phyloP scores from a whole-genome alignment of 2,797 vertebrate species.

The Pseudomugil tenellus region DNA sequence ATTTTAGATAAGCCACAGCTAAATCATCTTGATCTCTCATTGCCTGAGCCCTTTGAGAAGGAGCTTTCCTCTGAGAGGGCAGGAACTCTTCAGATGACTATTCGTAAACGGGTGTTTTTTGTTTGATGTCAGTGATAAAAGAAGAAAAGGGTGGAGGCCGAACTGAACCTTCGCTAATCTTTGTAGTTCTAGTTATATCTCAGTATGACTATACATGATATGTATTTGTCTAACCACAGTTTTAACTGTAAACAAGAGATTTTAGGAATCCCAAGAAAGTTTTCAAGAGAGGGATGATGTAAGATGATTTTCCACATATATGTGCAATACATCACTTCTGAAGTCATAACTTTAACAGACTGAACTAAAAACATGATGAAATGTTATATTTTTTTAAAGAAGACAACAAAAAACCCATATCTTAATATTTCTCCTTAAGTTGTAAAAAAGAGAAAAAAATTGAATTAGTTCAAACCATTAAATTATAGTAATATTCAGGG shows the following conservation, averaged over 20 bases:
- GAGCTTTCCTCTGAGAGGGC: conserved; percentile 22
- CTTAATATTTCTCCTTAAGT: no score
- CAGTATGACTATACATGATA: conserved; percentile 41
- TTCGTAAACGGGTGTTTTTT: conserved; percentile 53
- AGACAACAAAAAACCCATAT: not conserved
- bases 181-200: conserved; percentile 29
- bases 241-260: conserved; percentile 53
- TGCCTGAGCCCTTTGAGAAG: conserved; percentile 21
- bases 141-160: conserved; percentile 21
- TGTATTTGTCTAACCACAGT: conserved; percentile 43
- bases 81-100: conserved; percentile 37
- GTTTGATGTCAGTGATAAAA: conserved; percentile 54
- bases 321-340: conserved; percentile 39
- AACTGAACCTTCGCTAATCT: conserved; percentile 21
- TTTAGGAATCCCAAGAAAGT: conserved; percentile 41
- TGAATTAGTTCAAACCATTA: not conserved
- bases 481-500: not conserved
- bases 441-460: no score
- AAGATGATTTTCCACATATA: conserved; percentile 54
- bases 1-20: conserved; percentile 11
- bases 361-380: not conserved
- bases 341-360: conserved; percentile 14
- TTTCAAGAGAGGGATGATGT: conserved; percentile 29
- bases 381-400: not conserved
- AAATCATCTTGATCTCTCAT: conserved; percentile 37